Evolutionary conservation across 2,113 vertebrate genomes (phyloP).

Genomic region (Arizona elegans): DNA sequence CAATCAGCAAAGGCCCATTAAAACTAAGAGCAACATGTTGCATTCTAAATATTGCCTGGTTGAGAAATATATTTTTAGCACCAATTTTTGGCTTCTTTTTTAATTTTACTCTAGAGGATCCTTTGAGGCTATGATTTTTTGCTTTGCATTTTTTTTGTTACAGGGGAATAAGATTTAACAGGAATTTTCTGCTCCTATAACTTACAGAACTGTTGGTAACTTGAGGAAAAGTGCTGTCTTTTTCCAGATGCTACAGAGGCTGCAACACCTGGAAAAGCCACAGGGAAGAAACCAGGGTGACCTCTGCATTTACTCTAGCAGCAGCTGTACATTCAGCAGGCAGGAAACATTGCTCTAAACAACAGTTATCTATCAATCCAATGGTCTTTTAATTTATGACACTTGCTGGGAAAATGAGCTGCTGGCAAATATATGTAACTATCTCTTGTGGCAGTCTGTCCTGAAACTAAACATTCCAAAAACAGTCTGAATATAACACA

Average conservation of each 20-base stretch:
- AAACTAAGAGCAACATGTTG: neutral
- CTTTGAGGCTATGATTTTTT: neutral
- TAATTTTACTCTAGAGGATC: neutral
- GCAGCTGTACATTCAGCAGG: slow-evolving; percentile 45
- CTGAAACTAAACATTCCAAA: neutral
- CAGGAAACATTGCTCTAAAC: slow-evolving; percentile 28
- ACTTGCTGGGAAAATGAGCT: slow-evolving; percentile 1
- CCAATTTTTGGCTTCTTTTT: neutral
- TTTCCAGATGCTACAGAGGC: slow-evolving; percentile 65
- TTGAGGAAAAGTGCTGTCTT: slow-evolving; percentile 11
- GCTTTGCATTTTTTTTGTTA: neutral
- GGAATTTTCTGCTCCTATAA: neutral
- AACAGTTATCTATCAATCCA: slow-evolving; percentile 35
- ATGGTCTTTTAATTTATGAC: slow-evolving; percentile 35
- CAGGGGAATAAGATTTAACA: neutral
- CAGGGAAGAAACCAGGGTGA: slow-evolving; percentile 60
- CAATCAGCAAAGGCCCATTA: neutral
- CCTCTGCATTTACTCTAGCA: slow-evolving; percentile 53
- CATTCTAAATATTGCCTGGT: neutral
- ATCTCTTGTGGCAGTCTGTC: neutral
- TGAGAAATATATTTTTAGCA: neutral
- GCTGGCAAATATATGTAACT: neutral
- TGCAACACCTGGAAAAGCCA: slow-evolving; percentile 65
- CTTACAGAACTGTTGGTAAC: slow-evolving; percentile 62
- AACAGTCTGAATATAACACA: neutral